Conservation (phyloP, 1,140 invertebrate genomes). For the Bombyx mandarina region DNA sequence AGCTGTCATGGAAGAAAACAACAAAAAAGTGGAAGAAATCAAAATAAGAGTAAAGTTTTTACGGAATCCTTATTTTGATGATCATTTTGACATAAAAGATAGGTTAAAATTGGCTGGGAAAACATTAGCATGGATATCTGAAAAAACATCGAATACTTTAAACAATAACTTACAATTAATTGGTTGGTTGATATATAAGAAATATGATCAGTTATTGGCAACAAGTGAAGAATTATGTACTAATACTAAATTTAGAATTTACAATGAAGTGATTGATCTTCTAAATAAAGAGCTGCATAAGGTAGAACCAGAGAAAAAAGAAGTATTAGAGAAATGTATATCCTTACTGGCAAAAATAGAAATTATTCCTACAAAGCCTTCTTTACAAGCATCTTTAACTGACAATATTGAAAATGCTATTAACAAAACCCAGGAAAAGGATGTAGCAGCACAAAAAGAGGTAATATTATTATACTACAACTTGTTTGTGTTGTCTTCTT, state of each 20-base stretch:
- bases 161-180: slow-evolving; percentile 78
- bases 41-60: slow-evolving; percentile 85
- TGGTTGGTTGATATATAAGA: slow-evolving; percentile 78
- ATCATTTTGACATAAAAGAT: slow-evolving; percentile 88
- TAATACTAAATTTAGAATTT: slow-evolving; percentile 35
- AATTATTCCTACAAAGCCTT: slow-evolving; percentile 18
- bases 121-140: slow-evolving; percentile 78
- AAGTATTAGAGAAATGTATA: slow-evolving; percentile 30
- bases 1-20: slow-evolving; percentile 48
- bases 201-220: slow-evolving; percentile 73
- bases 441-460: slow-evolving; percentile 71
- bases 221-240: slow-evolving; percentile 40
- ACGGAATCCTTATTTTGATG: slow-evolving; percentile 86
- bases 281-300: slow-evolving; percentile 28
- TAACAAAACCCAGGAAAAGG: slow-evolving; percentile 65
- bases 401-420: slow-evolving; percentile 70
- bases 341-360: slow-evolving; percentile 27
- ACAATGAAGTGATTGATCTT: slow-evolving; percentile 37
- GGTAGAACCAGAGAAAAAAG: slow-evolving; percentile 30
- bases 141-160: slow-evolving; percentile 66
- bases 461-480: slow-evolving; percentile 13
- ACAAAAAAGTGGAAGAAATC: slow-evolving; percentile 75
- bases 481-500: too few relatives aligned
- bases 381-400: slow-evolving; percentile 63
- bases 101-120: slow-evolving; percentile 81